Base-by-base conservation (phyloP, 1,140 invertebrate species). In the Lepidurus packardi region DNA sequence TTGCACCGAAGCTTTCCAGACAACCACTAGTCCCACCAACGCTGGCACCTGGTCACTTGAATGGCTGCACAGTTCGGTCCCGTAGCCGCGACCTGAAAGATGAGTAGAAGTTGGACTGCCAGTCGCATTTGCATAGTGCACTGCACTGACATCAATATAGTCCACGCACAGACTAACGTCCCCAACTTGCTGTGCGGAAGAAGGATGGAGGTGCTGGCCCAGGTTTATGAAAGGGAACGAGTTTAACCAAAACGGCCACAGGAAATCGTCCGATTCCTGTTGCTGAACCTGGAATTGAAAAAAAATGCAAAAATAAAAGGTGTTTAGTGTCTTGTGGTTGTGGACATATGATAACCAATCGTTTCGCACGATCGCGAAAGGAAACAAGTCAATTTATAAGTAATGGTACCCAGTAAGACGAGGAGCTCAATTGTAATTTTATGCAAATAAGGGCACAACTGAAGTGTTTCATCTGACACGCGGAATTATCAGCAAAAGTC, bases 91-190 rank as follows among this genome's bases (percentile, higher is more conserved):
- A 8, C 21, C 53, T 13, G 13, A 1, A 65, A 16, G 53, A 65
- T 65, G 53, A 13, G 53, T 13, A n/a, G n/a, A 65, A 21, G 53
- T 34, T 34, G 3, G 16, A 47, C 1, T 0, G 16, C 53, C 16
- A 65, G 53, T 7, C 8, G 53, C 21, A 65, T 65, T 65, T 65
- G 53, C 53, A 65, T 65, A 65, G 53, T 16, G 9, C 6, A 21
- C 16, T 7, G 9, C 6, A 65, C 53, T 65, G 53, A 8, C 53
- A 65, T 65, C 9, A 65, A 65, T 65, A n/a, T 65, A 21, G 53
- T 65, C 53, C 53, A 65, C 53, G 53, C 53, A 65, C 53, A 65
- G 53, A 65, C 53, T 65, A 13, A 65, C 16, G 53, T 65, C 53
- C 21, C 53, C 53, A 13, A 65, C 53, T 8, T 65, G 53, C 0